These are phyloP conservation scores for Nasonia oneida DNA, from an alignment of 2,888 invertebrate genomes.

Conservation along the genomic window DNA sequence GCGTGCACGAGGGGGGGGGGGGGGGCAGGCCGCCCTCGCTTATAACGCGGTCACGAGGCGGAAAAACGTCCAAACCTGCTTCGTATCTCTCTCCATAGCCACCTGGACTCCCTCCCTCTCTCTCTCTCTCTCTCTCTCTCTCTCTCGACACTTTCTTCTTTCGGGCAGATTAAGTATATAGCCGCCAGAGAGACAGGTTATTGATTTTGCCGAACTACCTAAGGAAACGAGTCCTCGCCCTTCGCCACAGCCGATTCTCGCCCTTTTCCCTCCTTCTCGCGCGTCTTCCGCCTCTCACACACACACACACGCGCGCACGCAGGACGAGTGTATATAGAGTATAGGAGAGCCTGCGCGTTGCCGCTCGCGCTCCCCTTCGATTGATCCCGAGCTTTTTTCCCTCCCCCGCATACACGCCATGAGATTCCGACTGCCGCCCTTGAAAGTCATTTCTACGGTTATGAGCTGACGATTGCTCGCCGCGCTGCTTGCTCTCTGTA, in stretches of 20 bases:
- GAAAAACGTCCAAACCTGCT: constrained; percentile 41
- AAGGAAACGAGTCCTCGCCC: constrained; percentile 16
- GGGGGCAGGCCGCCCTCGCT: background rate
- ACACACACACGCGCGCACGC: background rate
- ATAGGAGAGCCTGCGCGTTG: background rate
- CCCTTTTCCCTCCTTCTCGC: constrained; percentile 3
- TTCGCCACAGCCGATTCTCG: constrained; percentile 12
- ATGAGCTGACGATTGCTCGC: constrained; percentile 43
- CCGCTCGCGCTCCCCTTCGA: constrained; percentile 14
- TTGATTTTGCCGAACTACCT: constrained; percentile 55
- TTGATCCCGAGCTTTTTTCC: constrained; percentile 33
- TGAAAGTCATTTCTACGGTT: constrained; percentile 55
- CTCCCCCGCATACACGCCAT: background rate
- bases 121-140: too few relatives aligned
- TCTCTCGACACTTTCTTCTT: background rate
- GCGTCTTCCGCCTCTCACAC: background rate
- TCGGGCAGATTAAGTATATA: background rate
- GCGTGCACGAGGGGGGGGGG: too few relatives aligned
- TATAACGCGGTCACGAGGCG: constrained; percentile 50
- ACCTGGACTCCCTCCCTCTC: background rate
- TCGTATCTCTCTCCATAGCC: background rate
- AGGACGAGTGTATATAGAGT: background rate
- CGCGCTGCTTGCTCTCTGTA: background rate
- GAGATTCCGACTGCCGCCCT: constrained; percentile 39
- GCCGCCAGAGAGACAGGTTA: constrained; percentile 42